phyloP scores from a whole-genome alignment of 1,140 invertebrate species.

The Formica exsecta region DNA sequence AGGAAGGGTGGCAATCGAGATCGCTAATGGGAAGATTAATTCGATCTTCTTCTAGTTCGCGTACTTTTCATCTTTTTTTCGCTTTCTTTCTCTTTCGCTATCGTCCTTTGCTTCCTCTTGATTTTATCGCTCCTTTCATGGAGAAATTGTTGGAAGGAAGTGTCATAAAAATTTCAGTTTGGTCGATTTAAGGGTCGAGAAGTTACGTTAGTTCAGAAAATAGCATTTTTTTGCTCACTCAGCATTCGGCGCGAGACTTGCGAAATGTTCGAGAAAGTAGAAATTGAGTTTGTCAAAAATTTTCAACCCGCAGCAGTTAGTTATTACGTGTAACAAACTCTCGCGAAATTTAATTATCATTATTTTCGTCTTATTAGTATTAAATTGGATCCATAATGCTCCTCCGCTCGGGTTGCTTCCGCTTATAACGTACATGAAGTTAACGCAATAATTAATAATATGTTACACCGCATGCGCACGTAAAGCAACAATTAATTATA shows the following conservation, averaged over 20 bases:
- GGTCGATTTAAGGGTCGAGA: constrained; percentile 35
- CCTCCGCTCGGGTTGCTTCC: constrained; percentile 38
- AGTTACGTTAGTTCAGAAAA: constrained; percentile 28
- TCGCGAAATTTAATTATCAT: constrained; percentile 47
- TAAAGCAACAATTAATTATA: constrained; percentile 59
- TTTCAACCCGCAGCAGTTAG: constrained; percentile 12
- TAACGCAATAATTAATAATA: constrained; percentile 60
- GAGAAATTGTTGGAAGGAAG: not conserved
- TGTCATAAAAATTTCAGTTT: constrained; percentile 30
- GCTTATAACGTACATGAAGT: constrained; percentile 48
- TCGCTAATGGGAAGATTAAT: constrained; percentile 78
- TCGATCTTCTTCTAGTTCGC: constrained; percentile 66
- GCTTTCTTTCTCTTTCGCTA: not conserved
- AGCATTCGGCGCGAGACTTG: not conserved
- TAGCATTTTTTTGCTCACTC: not conserved
- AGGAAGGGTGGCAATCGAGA: constrained; percentile 71
- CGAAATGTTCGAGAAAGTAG: not conserved
- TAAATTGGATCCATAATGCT: constrained; percentile 53
- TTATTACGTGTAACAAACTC: constrained; percentile 10
- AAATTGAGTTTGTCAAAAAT: constrained; percentile 24
- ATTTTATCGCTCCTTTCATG: constrained; percentile 31
- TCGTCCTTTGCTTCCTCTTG: not conserved
- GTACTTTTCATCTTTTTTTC: not conserved
- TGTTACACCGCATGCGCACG: constrained; percentile 33
- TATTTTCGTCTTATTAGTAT: constrained; percentile 51